Base-by-base conservation (phyloP, 2,888 invertebrate genomes). In the Diaphora mendica region DNA sequence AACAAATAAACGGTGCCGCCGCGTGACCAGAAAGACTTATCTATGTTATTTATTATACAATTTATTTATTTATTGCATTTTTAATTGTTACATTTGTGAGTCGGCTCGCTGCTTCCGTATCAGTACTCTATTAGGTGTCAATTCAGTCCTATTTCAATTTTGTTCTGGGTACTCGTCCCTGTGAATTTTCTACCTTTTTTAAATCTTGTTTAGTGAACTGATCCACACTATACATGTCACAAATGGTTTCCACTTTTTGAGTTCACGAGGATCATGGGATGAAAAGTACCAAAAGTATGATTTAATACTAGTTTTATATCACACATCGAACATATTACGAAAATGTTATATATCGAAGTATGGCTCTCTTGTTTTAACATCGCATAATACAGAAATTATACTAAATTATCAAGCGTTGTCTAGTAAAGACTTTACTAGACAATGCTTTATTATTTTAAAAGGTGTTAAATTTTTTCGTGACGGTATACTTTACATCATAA, bases 1-100 rank as follows among this genome's bases (percentile, higher is more conserved):
- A 92, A 93, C 92, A 93, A 93, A 93, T 92, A 93, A 92, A 91
- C 90, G 91, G 85, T 82, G 85, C 84, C 85, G 85, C 87, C 82
- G 82, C 90, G 90, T 90, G 90, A 90, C 90, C 89, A 87, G 89
- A 88, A 90, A 91, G 88, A 90, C 88, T 91, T 89, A 91, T 88
- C 85, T 85, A 79, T 80, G 87, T 90, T 91, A 89, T 91, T 90
- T 91, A 92, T 91, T 86, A 86, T 85, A 85, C 88, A 82, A 91
- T 90, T 88, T 86, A 90, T 91, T 89, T 87, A 91, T 91, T 90
- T 90, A 91, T 90, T 85, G 88, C 85, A 85, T 83, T 81, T 81
- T 81, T 84, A 87, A 88, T 86, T 81, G 84, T 79, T 79, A 80
- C 79, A 76, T 81, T 76, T 72, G 64, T 59, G 55, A 30, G 42